These are phyloP conservation scores for Pseudotriccus pelzelni DNA, from an alignment of 2,797 vertebrate genomes.

Conservation along the genomic window DNA sequence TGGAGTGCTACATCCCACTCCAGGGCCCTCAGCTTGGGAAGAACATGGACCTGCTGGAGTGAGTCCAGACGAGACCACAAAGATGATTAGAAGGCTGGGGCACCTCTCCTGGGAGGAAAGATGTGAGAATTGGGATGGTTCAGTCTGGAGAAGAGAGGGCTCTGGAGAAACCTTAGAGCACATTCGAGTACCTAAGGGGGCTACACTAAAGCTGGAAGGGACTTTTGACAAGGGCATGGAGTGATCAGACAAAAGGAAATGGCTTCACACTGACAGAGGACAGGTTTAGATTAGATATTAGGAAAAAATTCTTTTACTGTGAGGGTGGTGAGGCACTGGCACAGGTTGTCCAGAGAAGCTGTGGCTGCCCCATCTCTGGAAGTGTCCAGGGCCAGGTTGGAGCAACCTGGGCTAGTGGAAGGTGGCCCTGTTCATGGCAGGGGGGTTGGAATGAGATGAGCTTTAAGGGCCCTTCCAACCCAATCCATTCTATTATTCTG, in stretches of 20 bases:
- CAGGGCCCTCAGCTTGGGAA: not conserved
- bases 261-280: not conserved
- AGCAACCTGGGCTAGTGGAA: not conserved
- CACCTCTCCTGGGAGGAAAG: not conserved
- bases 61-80: not conserved
- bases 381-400: not conserved
- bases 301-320: not conserved
- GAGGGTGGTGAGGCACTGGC: not conserved
- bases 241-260: not conserved
- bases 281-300: not conserved
- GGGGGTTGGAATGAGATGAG: rapidly evolving
- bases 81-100: not conserved
- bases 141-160: not conserved
- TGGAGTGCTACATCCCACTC: not conserved
- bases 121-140: not conserved
- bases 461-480: not conserved
- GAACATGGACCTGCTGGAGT: not conserved
- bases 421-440: not conserved
- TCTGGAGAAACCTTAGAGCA: not conserved
- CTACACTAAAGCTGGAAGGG: not conserved
- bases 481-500: not conserved
- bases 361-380: not conserved
- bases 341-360: not conserved
- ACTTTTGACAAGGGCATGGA: not conserved
- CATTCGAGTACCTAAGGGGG: not conserved